A percentile compares a stretch with the other conserved stretches of the same genome.
These are phyloP conservation scores for Scomberomorus guttatus DNA, from an alignment of 2,797 vertebrate species.

Conservation along the genomic window DNA sequence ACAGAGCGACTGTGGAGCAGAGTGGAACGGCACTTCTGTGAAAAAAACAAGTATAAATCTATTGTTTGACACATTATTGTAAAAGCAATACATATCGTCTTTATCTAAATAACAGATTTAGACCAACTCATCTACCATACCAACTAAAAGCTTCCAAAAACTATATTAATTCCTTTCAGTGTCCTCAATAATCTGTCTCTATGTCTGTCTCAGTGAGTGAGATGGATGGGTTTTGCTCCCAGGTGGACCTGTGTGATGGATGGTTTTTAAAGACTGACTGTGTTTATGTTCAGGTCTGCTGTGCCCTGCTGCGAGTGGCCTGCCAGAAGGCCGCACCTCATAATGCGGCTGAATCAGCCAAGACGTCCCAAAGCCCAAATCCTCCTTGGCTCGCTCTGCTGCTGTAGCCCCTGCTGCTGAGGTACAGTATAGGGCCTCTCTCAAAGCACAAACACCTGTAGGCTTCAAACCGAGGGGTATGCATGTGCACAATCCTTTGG, in stretches of 20 bases:
- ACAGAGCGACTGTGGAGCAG: constrained; percentile 38
- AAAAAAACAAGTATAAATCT: constrained; percentile 37
- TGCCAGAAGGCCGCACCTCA: constrained; percentile 58
- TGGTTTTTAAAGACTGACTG: constrained; percentile 52
- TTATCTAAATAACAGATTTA: constrained; percentile 33
- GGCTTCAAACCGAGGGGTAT: constrained; percentile 29
- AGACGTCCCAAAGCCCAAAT: constrained; percentile 55
- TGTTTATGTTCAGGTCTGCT: constrained; percentile 65
- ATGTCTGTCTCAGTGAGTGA: constrained; percentile 43
- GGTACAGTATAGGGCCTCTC: constrained; percentile 45
- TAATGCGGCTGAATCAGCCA: constrained; percentile 50
- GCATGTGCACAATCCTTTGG: constrained; percentile 17
- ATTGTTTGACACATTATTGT: constrained; percentile 30
- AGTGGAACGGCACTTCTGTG: constrained; percentile 24
- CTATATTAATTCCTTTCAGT: neutral
- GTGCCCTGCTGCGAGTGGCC: constrained; percentile 64
- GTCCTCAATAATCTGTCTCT: constrained; percentile 38
- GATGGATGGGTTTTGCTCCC: constrained; percentile 57
- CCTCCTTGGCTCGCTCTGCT: constrained; percentile 52
- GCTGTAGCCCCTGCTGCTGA: constrained; percentile 54
- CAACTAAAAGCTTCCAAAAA: constrained; percentile 5
- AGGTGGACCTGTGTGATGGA: constrained; percentile 56
- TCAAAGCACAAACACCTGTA: constrained; percentile 75
- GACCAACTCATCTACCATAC: neutral
- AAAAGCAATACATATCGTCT: neutral